Evolutionary conservation across 2,113 vertebrate genomes (phyloP).

Genomic region (Microtus oregoni): DNA sequence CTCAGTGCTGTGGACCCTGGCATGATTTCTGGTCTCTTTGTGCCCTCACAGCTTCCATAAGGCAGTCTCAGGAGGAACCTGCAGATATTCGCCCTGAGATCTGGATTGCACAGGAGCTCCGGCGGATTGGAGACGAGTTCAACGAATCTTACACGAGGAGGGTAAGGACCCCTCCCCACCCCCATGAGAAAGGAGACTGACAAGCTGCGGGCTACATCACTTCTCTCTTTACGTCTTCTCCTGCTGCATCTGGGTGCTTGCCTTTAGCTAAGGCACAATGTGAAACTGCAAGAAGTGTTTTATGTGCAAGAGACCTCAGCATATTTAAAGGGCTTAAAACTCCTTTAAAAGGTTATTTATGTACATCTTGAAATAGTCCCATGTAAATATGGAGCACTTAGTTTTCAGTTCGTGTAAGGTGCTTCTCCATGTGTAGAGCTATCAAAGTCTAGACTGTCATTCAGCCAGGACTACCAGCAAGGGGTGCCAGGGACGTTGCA

Average conservation of each 20-base stretch:
- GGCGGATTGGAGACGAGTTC: too few relatives aligned
- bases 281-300: not conserved
- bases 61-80: too few relatives aligned
- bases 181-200: not conserved
- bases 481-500: too few relatives aligned
- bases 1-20: too few relatives aligned
- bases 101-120: too few relatives aligned
- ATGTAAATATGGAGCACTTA: not conserved
- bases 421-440: not conserved
- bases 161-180: conserved; percentile 1
- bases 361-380: not conserved
- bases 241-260: not conserved
- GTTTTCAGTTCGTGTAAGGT: rapidly evolving
- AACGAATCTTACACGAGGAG: too few relatives aligned
- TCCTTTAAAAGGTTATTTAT: not conserved
- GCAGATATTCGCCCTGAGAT: too few relatives aligned
- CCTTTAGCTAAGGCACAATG: not conserved
- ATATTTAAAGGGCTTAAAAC: not conserved
- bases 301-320: not conserved
- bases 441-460: not conserved
- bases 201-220: not conserved
- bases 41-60: too few relatives aligned
- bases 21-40: too few relatives aligned
- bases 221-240: not conserved
- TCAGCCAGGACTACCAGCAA: not conserved